These are phyloP conservation scores for Plotosus lineatus DNA, from an alignment of 2,113 vertebrate genomes.

Conservation along the genomic window DNA sequence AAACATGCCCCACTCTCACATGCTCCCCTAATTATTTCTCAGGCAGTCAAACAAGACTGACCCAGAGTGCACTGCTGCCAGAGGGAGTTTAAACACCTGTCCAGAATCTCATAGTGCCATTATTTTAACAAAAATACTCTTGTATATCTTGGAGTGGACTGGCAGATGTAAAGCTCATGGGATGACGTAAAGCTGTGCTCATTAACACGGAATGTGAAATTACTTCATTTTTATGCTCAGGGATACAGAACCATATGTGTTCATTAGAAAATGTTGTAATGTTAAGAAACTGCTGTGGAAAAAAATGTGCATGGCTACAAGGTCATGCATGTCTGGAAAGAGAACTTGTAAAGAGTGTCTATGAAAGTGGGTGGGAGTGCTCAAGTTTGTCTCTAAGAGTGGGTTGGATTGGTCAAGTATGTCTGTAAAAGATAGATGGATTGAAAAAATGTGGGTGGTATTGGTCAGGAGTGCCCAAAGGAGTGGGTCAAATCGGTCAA, in stretches of 20 bases:
- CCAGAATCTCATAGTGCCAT: background rate
- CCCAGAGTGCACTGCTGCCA: background rate
- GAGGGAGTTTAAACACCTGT: background rate
- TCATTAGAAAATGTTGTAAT: background rate
- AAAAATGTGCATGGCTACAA: background rate
- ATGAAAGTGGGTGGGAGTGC: background rate
- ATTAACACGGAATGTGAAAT: background rate
- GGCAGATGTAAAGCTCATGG: too few species aligned
- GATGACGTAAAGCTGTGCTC: background rate
- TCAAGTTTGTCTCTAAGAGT: background rate
- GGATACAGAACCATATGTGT: background rate
- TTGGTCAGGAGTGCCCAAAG: background rate
- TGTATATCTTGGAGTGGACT: background rate
- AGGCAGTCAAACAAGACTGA: conserved; percentile 13
- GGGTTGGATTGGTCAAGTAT: background rate
- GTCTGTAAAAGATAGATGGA: background rate
- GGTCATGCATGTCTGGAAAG: background rate
- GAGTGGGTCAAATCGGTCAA: background rate
- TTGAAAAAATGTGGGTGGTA: background rate
- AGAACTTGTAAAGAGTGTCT: too few species aligned
- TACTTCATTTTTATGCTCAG: background rate
- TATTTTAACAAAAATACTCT: background rate
- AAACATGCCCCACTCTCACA: background rate
- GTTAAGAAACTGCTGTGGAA: too few species aligned
- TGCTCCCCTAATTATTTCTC: conserved; percentile 27